Conservation (phyloP, 2,888 invertebrate genomes). For the Pterostichus niger region DNA sequence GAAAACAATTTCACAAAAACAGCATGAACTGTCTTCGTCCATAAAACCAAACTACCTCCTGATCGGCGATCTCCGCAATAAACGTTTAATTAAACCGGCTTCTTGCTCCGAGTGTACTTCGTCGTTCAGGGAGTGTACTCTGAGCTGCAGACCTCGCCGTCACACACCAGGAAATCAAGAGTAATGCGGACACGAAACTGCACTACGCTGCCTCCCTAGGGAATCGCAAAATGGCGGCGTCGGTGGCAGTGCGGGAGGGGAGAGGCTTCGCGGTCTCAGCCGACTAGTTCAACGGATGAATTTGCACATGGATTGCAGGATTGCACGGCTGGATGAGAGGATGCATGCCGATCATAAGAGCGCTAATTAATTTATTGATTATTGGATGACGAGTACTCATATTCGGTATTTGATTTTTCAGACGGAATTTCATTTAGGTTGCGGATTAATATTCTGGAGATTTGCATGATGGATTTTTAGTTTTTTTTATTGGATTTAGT, state of each 20-base stretch:
- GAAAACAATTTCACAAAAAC: neutral
- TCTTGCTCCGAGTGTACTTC: slow-evolving; percentile 7
- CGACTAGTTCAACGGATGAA: neutral
- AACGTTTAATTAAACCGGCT: slow-evolving; percentile 20
- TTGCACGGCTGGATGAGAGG: neutral
- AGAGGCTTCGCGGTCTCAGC: neutral
- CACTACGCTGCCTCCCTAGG: slow-evolving; percentile 78
- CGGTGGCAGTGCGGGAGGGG: neutral
- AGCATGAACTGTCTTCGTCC: neutral
- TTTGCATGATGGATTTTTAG: no score
- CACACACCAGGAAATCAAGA: slow-evolving; percentile 81
- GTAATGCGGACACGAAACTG: slow-evolving; percentile 84
- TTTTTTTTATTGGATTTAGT: no score
- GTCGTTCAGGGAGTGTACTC: slow-evolving; percentile 36
- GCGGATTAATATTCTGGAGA: neutral
- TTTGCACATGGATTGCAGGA: neutral
- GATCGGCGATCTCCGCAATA: slow-evolving; percentile 1
- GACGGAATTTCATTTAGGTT: no score
- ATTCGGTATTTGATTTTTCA: no score
- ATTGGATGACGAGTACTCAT: no score
- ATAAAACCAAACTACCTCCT: slow-evolving; percentile 9
- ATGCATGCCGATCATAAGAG: neutral
- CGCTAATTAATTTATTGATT: no score
- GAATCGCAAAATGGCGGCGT: slow-evolving; percentile 75
- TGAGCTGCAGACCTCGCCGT: slow-evolving; percentile 36